Evolutionary conservation across 1,140 invertebrate genomes (phyloP), one percentile per base, ranked within the genome.

Genomic region (Euschistus heros): DNA sequence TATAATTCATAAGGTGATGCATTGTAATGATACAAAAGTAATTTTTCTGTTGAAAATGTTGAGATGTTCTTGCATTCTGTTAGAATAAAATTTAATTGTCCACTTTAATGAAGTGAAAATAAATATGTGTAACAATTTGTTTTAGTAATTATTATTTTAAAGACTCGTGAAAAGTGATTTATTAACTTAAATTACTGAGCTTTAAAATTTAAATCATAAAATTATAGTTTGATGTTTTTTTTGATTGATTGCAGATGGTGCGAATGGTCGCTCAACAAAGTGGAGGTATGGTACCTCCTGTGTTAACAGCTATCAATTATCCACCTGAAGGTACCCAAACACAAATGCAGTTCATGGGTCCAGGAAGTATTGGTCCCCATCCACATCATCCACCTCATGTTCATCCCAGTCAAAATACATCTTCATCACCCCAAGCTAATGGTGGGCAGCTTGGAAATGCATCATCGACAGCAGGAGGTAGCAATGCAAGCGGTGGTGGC

Each of bases 311-410:
- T 30, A 69, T 72, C 47, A 71, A 69, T 61, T 84, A 83, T 71
- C 80, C 78, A 67, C 79, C 80, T 59, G 83, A 84, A 13, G 79
- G 80, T 47, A 66, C 70, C 2, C 68, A 70, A 50, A 67, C 68
- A 15, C 77, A 78, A 17, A 74, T 84, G 62, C 82, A 83, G 71
- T 85, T 83, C 69, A 78, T 85, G 74, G 75, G 75, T 63, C 81
- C 79, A 37, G 68, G 68, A 62, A 68, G 66, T n/a, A 69, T 70
- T 60, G 66, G 62, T 22, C 70, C 71, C n/a, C 79, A 78, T 61
- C 73, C 75, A 4, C 78, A 80, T 69, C 83, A 84, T 68, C 80
- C 82, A 8, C 82, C 81, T 2, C 83, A 82, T 22, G 80, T 78
- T 27, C 80, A 82, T 74, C 80, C 75, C 63, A 76, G 74, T 8